Conservation (phyloP, 2,113 vertebrate species). For the Telmatochromis brichardi region DNA sequence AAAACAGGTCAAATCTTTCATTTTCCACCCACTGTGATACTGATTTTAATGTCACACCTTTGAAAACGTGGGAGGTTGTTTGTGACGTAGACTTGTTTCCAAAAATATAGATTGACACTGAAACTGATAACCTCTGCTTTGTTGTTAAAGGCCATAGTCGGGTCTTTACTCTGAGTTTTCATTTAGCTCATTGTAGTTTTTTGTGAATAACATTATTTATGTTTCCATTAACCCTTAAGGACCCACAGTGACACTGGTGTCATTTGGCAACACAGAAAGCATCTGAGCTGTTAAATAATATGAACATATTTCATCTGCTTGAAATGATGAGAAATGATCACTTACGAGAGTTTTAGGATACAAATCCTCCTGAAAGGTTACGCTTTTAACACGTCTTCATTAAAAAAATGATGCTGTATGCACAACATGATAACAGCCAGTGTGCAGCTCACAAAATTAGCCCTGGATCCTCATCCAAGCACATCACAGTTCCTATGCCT, state of each 20-base stretch:
- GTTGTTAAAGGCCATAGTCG: neutral
- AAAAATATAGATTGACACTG: neutral
- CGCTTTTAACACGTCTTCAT: neutral
- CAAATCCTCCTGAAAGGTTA: neutral
- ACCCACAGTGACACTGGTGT: no score
- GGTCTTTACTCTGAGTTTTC: neutral
- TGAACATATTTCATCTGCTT: neutral
- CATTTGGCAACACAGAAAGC: neutral
- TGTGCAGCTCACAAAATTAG: neutral
- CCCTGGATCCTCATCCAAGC: accelerated
- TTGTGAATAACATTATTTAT: neutral
- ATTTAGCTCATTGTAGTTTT: neutral
- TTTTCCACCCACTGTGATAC: neutral
- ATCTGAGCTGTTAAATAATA: neutral
- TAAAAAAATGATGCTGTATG: neutral
- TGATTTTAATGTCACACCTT: neutral
- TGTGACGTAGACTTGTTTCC: neutral
- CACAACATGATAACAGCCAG: neutral
- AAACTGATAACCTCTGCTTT: neutral
- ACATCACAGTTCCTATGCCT: neutral
- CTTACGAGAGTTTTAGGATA: neutral
- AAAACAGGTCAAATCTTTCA: neutral
- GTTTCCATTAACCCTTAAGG: neutral
- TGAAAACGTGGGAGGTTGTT: neutral
- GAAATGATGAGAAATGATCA: neutral